phyloP scores from a whole-genome alignment of 2,113 vertebrate genomes.

The Chlamydotis undulata region DNA sequence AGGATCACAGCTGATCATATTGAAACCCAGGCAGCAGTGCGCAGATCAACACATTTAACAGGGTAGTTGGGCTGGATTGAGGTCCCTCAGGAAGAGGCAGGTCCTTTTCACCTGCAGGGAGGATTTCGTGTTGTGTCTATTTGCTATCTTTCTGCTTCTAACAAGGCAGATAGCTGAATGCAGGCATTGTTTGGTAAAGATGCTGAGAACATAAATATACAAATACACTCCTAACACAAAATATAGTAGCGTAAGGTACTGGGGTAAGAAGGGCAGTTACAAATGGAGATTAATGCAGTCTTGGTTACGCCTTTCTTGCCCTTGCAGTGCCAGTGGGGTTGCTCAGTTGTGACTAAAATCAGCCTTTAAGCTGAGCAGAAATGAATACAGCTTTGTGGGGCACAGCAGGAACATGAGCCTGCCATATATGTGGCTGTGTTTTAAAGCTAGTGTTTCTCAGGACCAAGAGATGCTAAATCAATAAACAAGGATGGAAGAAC shows the following conservation, averaged over 20 bases:
- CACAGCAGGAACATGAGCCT: background rate
- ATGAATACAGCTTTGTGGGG: background rate
- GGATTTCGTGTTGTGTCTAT: fast-evolving
- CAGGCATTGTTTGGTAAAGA: background rate
- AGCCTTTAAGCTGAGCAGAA: background rate
- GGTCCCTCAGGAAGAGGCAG: background rate
- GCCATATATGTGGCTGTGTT: background rate
- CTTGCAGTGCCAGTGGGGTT: background rate
- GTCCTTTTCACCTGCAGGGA: background rate
- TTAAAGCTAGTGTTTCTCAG: background rate
- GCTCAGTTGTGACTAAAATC: background rate
- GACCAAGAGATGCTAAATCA: background rate
- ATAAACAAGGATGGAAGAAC: background rate
- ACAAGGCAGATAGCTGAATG: background rate
- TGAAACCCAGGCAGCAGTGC: background rate
- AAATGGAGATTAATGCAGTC: background rate
- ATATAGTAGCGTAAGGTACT: background rate
- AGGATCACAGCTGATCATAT: background rate
- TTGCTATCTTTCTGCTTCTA: background rate
- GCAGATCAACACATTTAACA: background rate
- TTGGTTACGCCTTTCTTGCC: background rate
- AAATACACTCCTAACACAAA: background rate
- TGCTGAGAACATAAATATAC: background rate
- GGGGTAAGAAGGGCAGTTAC: background rate
- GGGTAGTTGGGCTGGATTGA: background rate